Base-by-base conservation (phyloP, 2,113 vertebrate species). In the Xerus inauris region DNA sequence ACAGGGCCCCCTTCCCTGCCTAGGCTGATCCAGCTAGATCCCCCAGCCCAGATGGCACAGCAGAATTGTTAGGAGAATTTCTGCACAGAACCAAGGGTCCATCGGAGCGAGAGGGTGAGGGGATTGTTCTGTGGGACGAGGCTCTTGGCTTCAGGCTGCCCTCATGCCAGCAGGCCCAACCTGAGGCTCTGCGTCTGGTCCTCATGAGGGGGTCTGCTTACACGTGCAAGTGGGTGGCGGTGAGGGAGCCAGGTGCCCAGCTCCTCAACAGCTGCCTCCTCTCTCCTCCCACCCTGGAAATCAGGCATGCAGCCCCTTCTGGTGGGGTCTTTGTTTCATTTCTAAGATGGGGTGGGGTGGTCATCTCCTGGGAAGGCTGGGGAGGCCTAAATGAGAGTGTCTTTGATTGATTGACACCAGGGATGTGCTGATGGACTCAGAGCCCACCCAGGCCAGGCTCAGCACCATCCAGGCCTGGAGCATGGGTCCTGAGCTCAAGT, bases 401-500 rank as follows among this genome's bases (percentile, higher is more conserved):
- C n/a, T n/a, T n/a, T n/a, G n/a, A n/a, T n/a, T 2, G 42, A 40
- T 38, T 24, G 64, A 28, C 0, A 2, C 30, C 0, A 20, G 19
- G 73, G 2, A 16, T 0, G 17, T 2, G 64, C 72, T 10, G 42
- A 8, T 3, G 9, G 30, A 7, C 8, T 35, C 35, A 9, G 32
- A 51, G 19, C 19, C 32, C 13, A 1, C 2, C 6, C 32, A 2
- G 35, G 19, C 49, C 80, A 11, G 12, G 26, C 80, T 81, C 2
- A 0, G 5, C 32, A 5, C 19, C 24, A 30, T 19, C 42, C 20
- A 38, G 67, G 32, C 49, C 80, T 26, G 40, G 6, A n/a, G 17
- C 0, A 0, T 2, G 38, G 72, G 9, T 40, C 51, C 72, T 0
- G 9, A 30, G 91, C 12, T 62, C 57, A 4, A 4, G 16, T 20